Conservation (phyloP, 2,888 invertebrate species). For the Protonemura montana region DNA sequence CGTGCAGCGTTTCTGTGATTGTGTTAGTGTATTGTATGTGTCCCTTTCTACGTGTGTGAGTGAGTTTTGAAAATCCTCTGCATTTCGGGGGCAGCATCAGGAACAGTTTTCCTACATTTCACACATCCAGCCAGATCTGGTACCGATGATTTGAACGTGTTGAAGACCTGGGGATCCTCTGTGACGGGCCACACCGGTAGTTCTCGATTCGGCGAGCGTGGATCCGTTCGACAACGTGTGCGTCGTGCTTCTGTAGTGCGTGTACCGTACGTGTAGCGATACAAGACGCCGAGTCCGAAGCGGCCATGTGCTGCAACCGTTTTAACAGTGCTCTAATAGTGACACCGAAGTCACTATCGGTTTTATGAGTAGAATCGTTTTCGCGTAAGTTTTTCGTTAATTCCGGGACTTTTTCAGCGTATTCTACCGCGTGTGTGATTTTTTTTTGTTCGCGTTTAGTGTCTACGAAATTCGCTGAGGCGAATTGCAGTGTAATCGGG, state of each 20-base stretch:
- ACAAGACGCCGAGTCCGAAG: not conserved
- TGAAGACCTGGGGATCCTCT: too few relatives aligned
- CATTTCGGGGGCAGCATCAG: not conserved
- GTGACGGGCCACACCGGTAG: too few relatives aligned
- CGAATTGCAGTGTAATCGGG: constrained; percentile 53
- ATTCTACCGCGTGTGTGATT: constrained; percentile 30
- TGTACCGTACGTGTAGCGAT: not conserved
- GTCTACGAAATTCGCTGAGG: constrained; percentile 54
- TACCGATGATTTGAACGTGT: constrained; percentile 43
- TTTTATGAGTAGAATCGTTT: constrained; percentile 7
- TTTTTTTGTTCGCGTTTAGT: constrained; percentile 5
- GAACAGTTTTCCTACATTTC: constrained; percentile 13
- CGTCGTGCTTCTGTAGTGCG: not conserved
- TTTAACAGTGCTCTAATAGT: not conserved
- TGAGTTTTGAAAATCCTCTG: not conserved
- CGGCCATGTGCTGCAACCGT: not conserved
- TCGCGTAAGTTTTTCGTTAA: not conserved
- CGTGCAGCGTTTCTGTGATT: not conserved
- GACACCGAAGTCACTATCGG: not conserved
- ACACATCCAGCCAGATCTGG: constrained; percentile 13
- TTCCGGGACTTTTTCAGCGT: constrained; percentile 33
- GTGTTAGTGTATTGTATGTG: not conserved
- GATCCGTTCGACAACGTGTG: constrained; percentile 48
- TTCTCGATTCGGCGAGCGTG: constrained; percentile 47
- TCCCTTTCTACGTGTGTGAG: not conserved